Evolutionary conservation across 2,888 invertebrate species (phyloP).

Genomic region (Aphodius granarius): DNA sequence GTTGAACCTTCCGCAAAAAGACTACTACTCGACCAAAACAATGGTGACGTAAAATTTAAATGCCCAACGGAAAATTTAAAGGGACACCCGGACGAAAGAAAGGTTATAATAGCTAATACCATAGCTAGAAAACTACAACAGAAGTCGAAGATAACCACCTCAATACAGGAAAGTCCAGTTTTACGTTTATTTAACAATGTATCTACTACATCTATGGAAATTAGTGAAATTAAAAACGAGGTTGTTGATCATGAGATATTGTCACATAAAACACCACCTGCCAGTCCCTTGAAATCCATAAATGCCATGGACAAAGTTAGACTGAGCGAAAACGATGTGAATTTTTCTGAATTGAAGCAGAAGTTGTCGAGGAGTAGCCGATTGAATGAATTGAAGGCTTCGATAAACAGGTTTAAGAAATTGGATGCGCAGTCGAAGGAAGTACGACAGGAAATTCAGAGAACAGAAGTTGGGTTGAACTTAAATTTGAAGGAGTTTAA

Average conservation of each 20-base stretch:
- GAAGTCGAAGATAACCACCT: background rate
- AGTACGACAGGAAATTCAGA: constrained; percentile 44
- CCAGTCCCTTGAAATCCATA: constrained; percentile 43
- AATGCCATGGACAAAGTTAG: constrained; percentile 56
- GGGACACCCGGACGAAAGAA: constrained; percentile 4
- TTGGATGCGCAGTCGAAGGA: constrained; percentile 64
- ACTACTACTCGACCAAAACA: constrained; percentile 49
- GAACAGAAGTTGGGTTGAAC: constrained; percentile 49
- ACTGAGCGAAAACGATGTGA: constrained; percentile 62
- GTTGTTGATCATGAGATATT: constrained; percentile 18
- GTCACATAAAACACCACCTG: constrained; percentile 41
- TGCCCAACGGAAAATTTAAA: constrained; percentile 1
- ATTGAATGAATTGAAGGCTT: constrained; percentile 70
- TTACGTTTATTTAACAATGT: background rate
- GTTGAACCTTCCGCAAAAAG: constrained; percentile 53
- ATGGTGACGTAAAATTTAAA: constrained; percentile 19
- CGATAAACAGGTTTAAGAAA: constrained; percentile 67
- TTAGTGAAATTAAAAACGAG: background rate
- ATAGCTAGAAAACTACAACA: constrained; percentile 20
- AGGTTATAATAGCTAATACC: background rate
- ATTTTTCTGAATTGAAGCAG: constrained; percentile 69
- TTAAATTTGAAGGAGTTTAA: constrained; percentile 64
- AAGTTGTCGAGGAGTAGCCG: constrained; percentile 69
- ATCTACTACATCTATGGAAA: too few relatives aligned
- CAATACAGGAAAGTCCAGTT: constrained; percentile 5